Evolutionary conservation across 2,888 invertebrate genomes (phyloP).

Genomic region (Tenthredo amoena): DNA sequence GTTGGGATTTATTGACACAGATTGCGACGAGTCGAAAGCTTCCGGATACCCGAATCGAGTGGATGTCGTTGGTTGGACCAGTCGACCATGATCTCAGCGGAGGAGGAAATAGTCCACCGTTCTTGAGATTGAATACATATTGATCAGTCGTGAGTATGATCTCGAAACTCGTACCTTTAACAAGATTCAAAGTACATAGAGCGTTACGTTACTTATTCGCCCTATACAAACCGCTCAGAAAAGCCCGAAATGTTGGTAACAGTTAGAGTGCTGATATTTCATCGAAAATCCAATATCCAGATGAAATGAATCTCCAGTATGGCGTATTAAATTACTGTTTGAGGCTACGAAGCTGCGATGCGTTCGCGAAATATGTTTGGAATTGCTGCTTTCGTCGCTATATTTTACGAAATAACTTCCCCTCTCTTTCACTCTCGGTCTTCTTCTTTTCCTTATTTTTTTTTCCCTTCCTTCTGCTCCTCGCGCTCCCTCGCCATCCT

Average conservation of each 20-base stretch:
- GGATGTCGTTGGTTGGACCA: constrained; percentile 28
- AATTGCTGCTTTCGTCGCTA: constrained; percentile 28
- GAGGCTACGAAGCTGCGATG: constrained; percentile 20
- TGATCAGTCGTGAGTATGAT: constrained; percentile 16
- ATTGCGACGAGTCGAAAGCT: constrained; percentile 23
- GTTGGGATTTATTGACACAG: constrained; percentile 35
- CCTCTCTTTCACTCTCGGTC: background rate
- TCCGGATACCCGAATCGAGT: constrained; percentile 37
- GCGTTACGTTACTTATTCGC: constrained; percentile 18
- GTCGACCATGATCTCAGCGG: constrained; percentile 22
- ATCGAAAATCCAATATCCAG: constrained; percentile 28
- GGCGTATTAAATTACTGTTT: constrained; percentile 36
- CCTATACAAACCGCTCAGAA: background rate
- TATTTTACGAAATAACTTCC: constrained; percentile 29
- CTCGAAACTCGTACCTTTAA: constrained; percentile 25
- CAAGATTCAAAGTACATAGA: constrained; percentile 6
- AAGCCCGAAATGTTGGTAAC: background rate
- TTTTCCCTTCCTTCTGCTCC: background rate
- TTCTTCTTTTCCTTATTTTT: background rate
- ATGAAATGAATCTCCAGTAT: constrained; percentile 24
- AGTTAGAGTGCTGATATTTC: constrained; percentile 29
- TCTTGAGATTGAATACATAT: constrained; percentile 28
- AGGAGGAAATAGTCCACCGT: background rate
- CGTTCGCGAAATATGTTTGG: constrained; percentile 12
- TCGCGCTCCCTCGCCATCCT: background rate